A percentile compares a stretch with the other conserved stretches of the same genome.
These are phyloP conservation scores for Euglossa dilemma DNA, from an alignment of 1,140 invertebrate species.

Conservation along the genomic window DNA sequence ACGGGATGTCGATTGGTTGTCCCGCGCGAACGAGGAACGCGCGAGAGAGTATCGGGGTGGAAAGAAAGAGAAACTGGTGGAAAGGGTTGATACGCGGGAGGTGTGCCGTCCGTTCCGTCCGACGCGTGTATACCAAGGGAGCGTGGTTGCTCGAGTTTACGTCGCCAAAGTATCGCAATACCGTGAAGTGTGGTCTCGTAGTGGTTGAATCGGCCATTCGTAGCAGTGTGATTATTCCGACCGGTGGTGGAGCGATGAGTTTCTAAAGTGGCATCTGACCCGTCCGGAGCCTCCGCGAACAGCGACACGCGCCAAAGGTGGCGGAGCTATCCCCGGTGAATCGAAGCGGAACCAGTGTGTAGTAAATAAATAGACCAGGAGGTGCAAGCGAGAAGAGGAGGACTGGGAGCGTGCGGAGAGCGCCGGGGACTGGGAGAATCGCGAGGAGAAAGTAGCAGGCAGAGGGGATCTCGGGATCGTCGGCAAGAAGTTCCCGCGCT, in stretches of 20 bases:
- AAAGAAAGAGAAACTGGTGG: constrained; percentile 32
- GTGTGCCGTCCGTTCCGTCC: constrained; percentile 50
- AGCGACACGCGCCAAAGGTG: too few relatives aligned
- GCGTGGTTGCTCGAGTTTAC: constrained; percentile 32
- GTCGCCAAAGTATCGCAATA: not conserved
- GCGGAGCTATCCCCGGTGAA: too few relatives aligned
- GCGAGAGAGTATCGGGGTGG: not conserved
- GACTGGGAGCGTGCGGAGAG: too few relatives aligned
- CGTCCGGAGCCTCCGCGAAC: too few relatives aligned
- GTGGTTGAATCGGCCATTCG: not conserved
- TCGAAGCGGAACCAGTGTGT: too few relatives aligned
- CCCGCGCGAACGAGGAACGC: not conserved
- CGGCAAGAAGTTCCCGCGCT: constrained; percentile 35
- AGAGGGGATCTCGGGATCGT: not conserved
- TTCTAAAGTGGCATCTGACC: not conserved
- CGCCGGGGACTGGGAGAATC: too few relatives aligned
- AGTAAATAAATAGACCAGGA: too few relatives aligned
- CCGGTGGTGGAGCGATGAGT: not conserved
- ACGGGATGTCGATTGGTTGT: constrained; percentile 12
- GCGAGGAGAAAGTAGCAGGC: too few relatives aligned
- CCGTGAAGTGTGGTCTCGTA: not conserved
- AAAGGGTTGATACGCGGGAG: constrained; percentile 14
- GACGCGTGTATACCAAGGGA: constrained; percentile 13
- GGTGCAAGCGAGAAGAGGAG: too few relatives aligned
- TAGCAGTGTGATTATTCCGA: not conserved